phyloP scores from a whole-genome alignment of 2,113 vertebrate species.

The Dipodomys stephensi region DNA sequence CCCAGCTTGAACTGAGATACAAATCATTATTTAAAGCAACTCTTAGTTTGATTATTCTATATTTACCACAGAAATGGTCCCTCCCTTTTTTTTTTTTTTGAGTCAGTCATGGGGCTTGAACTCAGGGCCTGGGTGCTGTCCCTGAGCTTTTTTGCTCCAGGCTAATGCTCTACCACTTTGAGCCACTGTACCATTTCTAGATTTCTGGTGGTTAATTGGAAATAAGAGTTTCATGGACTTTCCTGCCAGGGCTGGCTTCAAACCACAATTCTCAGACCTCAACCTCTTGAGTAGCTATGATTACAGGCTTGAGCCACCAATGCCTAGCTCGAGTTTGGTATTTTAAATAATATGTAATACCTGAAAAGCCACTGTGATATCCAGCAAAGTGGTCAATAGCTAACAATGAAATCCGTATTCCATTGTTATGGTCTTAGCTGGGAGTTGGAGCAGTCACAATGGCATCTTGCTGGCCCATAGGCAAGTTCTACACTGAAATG shows the following conservation, averaged over 20 bases:
- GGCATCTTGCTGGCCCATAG: background rate
- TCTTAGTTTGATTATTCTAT: background rate
- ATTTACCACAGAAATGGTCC: background rate
- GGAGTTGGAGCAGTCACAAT: background rate
- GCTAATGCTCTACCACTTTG: too few relatives aligned
- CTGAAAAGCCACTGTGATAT: background rate
- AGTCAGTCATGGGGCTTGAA: fast-evolving
- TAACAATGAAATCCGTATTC: background rate
- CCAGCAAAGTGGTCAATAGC: background rate
- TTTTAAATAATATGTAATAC: background rate
- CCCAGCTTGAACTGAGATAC: background rate
- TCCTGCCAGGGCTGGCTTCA: too few relatives aligned
- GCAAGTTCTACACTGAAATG: background rate
- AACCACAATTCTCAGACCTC: too few relatives aligned
- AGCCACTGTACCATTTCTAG: too few relatives aligned
- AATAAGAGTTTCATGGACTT: too few relatives aligned
- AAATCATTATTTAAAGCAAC: background rate
- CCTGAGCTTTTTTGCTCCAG: too few relatives aligned
- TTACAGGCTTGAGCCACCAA: too few relatives aligned
- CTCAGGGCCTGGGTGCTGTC: too few relatives aligned
- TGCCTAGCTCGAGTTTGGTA: background rate
- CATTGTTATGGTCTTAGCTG: background rate
- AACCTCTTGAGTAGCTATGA: too few relatives aligned
- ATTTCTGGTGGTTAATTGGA: too few relatives aligned
- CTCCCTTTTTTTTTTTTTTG: background rate